A percentile compares a stretch with the other conserved stretches of the same genome.
phyloP scores from a whole-genome alignment of 2,113 vertebrate genomes.

The Zingel zingel region DNA sequence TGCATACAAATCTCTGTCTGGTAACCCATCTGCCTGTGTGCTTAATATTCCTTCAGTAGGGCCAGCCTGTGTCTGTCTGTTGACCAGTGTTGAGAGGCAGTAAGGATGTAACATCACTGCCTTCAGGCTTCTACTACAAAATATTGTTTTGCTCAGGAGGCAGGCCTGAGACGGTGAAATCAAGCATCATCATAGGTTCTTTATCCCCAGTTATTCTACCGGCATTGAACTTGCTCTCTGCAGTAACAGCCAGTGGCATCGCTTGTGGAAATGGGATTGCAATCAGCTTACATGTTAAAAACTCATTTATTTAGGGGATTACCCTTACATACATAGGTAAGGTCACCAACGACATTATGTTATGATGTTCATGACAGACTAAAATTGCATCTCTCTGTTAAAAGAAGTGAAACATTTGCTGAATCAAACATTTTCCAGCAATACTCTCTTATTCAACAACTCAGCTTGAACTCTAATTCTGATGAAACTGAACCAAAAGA shows the following conservation, averaged over 20 bases:
- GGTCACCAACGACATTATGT: neutral
- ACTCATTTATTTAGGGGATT: slow-evolving; percentile 38
- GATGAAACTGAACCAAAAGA: slow-evolving; percentile 58
- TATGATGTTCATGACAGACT: slow-evolving; percentile 11
- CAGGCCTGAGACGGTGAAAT: slow-evolving; percentile 58
- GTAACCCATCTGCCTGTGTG: slow-evolving; percentile 43
- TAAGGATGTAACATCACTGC: slow-evolving; percentile 27
- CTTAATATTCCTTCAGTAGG: slow-evolving; percentile 48
- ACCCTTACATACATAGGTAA: neutral
- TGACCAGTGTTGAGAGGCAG: slow-evolving; percentile 37
- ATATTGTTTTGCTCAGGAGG: slow-evolving; percentile 54
- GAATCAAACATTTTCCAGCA: slow-evolving; percentile 42
- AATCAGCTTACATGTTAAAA: slow-evolving; percentile 20
- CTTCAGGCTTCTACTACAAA: slow-evolving; percentile 45
- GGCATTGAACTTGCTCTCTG: slow-evolving; percentile 49
- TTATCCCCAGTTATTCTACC: slow-evolving; percentile 49
- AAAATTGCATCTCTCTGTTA: slow-evolving; percentile 4
- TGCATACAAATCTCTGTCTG: slow-evolving; percentile 56
- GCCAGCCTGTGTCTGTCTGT: slow-evolving; percentile 34
- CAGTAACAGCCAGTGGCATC: slow-evolving; percentile 22
- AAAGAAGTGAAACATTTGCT: slow-evolving; percentile 7
- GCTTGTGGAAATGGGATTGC: slow-evolving; percentile 34
- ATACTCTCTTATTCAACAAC: slow-evolving; percentile 47
- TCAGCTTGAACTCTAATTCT: slow-evolving; percentile 50
- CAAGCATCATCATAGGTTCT: slow-evolving; percentile 55